Evolutionary conservation across 2,888 invertebrate species (phyloP).

Genomic region (Lasioglossum figueresi): DNA sequence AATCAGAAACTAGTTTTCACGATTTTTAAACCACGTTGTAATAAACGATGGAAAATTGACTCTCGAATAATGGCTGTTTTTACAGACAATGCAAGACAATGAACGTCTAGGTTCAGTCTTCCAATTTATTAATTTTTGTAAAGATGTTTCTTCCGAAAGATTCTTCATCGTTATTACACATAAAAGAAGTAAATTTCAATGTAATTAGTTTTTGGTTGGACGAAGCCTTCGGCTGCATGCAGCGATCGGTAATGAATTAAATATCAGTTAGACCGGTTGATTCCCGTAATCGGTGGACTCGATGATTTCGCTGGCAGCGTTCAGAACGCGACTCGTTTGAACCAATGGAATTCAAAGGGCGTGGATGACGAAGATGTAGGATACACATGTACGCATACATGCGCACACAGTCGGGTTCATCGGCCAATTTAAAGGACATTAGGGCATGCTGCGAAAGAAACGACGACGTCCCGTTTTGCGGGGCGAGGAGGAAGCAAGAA

Average conservation of each 20-base stretch:
- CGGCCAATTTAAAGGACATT: slow-evolving; percentile 57
- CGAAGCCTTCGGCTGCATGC: no score
- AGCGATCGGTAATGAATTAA: neutral
- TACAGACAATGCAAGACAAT: no score
- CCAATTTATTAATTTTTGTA: no score
- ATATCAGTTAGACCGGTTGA: neutral
- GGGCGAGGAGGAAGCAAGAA: slow-evolving; percentile 26
- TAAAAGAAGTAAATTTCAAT: no score
- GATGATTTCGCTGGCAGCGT: neutral
- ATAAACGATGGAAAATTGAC: no score
- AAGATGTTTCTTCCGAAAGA: no score
- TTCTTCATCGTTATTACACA: no score
- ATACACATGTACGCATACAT: neutral
- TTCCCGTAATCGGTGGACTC: neutral
- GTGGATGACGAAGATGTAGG: neutral
- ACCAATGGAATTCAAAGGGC: slow-evolving; percentile 18
- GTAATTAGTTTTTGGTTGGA: no score
- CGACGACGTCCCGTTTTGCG: neutral
- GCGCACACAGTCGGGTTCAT: slow-evolving; percentile 29
- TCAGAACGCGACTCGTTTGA: neutral
- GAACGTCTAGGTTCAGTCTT: no score
- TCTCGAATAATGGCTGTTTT: no score
- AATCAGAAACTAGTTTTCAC: neutral
- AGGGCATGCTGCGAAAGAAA: slow-evolving; percentile 34
- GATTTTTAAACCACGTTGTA: no score